phyloP scores from a whole-genome alignment of 2,888 invertebrate species.

The Drosophila mimetica region DNA sequence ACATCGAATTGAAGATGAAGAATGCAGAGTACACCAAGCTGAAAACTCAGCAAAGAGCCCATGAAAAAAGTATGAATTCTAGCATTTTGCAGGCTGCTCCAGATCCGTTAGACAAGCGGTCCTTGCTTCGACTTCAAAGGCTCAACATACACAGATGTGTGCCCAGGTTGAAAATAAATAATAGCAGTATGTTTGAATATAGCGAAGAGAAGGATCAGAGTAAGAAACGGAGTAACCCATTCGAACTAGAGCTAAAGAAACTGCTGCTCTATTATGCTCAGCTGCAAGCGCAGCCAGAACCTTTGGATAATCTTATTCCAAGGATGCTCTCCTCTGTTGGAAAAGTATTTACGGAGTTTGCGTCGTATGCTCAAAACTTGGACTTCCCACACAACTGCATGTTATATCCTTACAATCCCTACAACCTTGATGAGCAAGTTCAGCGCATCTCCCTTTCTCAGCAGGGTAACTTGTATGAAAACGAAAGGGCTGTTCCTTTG shows the following conservation, averaged over 20 bases:
- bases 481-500: constrained; percentile 73
- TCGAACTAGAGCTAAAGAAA: constrained; percentile 77
- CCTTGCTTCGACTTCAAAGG: constrained; percentile 58
- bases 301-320: constrained; percentile 10
- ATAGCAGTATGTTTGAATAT: constrained; percentile 56
- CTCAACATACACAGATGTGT: constrained; percentile 47
- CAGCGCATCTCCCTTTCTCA: constrained; percentile 60
- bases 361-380: constrained; percentile 77
- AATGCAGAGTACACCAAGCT: constrained; percentile 74
- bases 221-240: constrained; percentile 64
- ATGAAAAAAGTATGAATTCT: constrained; percentile 20
- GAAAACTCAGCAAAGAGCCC: constrained; percentile 63
- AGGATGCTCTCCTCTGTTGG: constrained; percentile 60
- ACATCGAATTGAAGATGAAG: constrained; percentile 75
- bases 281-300: constrained; percentile 51
- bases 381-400: constrained; percentile 74
- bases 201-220: constrained; percentile 42
- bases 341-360: constrained; percentile 79
- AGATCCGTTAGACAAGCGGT: constrained; percentile 26
- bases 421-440: constrained; percentile 49
- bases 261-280: constrained; percentile 74
- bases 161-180: constrained; percentile 1
- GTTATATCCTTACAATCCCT: constrained; percentile 71
- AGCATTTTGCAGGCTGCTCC: constrained; percentile 11
- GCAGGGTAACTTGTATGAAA: constrained; percentile 57